Conservation (phyloP, 2,113 vertebrate species). For the Laticauda colubrina region DNA sequence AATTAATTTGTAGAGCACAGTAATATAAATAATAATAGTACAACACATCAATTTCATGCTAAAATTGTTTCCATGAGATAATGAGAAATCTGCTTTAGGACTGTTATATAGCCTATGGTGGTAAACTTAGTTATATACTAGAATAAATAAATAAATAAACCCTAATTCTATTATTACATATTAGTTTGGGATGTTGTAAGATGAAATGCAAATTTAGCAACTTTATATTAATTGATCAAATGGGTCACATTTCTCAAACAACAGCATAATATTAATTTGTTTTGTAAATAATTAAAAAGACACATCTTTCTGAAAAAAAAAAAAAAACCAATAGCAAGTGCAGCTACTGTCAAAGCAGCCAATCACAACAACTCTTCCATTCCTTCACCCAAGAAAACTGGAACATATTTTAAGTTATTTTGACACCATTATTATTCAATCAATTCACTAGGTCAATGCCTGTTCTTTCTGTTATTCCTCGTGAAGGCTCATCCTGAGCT, state of each 20-base stretch:
- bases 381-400: neutral
- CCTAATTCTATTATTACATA: neutral
- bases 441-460: neutral
- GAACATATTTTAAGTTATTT: neutral
- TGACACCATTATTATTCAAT: neutral
- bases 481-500: neutral
- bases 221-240: neutral
- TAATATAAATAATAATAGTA: constrained; percentile 56
- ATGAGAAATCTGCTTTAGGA: constrained; percentile 54
- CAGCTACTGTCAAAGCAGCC: neutral
- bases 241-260: neutral
- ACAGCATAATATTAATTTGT: neutral
- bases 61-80: constrained; percentile 40
- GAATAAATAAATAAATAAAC: neutral
- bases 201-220: neutral
- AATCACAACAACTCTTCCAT: neutral
- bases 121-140: constrained; percentile 28
- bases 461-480: neutral
- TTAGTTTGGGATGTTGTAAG: neutral
- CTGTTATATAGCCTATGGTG: constrained; percentile 42
- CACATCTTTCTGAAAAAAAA: neutral
- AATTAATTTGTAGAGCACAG: constrained; percentile 38
- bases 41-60: constrained; percentile 48
- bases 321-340: neutral
- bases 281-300: neutral